Conservation (phyloP, 2,113 vertebrate genomes). For the Hyperopisus bebe region DNA sequence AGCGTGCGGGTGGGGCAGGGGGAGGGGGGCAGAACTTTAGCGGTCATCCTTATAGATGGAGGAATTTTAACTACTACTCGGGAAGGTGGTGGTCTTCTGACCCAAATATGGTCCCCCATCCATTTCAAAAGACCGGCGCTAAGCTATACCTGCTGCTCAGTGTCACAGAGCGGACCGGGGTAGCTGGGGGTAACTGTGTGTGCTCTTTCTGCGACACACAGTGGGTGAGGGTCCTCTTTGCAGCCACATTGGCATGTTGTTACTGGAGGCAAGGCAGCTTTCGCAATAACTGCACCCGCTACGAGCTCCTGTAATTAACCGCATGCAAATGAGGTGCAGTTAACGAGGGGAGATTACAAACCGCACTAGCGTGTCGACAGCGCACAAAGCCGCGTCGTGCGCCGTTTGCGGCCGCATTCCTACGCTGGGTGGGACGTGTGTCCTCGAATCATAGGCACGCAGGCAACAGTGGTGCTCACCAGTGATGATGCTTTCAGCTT, state of each 20-base stretch:
- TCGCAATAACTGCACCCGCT: neutral
- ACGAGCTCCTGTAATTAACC: neutral
- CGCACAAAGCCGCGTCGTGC: neutral
- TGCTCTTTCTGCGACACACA: neutral
- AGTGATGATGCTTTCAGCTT: neutral
- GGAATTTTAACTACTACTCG: neutral
- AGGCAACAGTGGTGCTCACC: neutral
- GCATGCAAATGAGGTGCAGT: neutral
- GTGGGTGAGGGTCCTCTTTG: neutral
- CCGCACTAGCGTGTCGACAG: neutral
- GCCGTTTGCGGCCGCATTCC: neutral
- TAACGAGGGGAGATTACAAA: neutral
- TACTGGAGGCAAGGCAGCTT: neutral
- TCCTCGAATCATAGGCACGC: neutral
- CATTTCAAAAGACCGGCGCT: neutral
- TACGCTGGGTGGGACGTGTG: neutral
- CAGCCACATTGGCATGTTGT: neutral
- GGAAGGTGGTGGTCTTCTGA: neutral
- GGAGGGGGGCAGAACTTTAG: neutral
- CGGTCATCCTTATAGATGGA: neutral
- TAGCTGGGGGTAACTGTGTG: no score
- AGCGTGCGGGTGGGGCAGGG: neutral
- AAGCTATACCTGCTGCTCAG: neutral
- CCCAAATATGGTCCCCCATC: neutral
- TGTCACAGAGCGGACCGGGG: neutral